Evolutionary conservation across 2,888 invertebrate genomes (phyloP).

Genomic region (Pristionchus mayeri): DNA sequence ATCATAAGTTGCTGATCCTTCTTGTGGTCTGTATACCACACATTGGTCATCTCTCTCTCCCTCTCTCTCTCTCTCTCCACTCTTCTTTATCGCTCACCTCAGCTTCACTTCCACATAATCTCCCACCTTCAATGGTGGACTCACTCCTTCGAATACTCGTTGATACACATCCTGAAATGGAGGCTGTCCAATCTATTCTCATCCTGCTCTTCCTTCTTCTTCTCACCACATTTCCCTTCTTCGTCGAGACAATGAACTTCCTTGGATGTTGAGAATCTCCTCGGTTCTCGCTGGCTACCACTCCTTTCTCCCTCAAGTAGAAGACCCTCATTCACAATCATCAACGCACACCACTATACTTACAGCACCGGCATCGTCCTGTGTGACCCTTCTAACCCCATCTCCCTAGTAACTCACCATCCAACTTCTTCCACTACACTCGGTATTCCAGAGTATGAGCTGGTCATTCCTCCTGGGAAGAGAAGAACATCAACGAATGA

Average conservation of each 20-base stretch:
- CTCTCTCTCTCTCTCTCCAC: too few species aligned
- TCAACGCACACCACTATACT: too few species aligned
- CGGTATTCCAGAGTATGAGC: neutral
- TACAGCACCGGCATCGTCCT: too few species aligned
- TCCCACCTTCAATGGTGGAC: neutral
- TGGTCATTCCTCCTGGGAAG: neutral
- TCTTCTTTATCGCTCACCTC: neutral
- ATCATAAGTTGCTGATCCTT: neutral
- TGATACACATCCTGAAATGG: constrained; percentile 6
- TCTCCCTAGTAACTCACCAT: neutral
- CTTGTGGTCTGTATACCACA: neutral
- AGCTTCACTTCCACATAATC: neutral
- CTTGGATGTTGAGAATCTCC: neutral
- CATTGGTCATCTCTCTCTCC: neutral
- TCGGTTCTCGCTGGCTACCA: neutral
- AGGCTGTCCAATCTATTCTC: neutral
- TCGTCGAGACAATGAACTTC: constrained; percentile 12
- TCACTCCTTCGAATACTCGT: neutral
- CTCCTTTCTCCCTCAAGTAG: neutral
- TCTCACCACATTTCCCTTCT: neutral
- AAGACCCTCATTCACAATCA: too few species aligned
- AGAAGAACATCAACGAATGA: neutral
- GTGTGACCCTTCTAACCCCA: too few species aligned
- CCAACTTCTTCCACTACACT: neutral
- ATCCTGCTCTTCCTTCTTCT: neutral